Base-by-base conservation (phyloP, 2,797 vertebrate species). In the Cyclopterus lumpus region DNA sequence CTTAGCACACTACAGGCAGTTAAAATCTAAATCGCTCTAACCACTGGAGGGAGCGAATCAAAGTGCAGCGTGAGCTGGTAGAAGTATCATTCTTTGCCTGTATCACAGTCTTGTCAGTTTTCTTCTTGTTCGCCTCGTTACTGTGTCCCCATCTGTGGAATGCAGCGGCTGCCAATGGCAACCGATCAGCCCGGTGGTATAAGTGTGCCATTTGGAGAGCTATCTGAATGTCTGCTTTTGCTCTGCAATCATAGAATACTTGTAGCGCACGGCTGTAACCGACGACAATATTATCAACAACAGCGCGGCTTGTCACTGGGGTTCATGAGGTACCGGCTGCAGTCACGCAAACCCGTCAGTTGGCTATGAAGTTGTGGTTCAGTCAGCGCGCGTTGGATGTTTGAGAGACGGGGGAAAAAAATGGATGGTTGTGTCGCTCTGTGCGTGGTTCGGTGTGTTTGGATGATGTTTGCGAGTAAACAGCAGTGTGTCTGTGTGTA, bases 41-140 rank as follows among this genome's bases (percentile, higher is more conserved):
- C 95, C 95, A 93, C 94, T 94, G 93, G 92, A 91, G 94, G 93
- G 93, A 95, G 90, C 69, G 79, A 95, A 96, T 97, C 96, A 97
- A 96, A 96, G 95, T 88, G 83, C 88, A 80, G 88, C 86, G 85
- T 85, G 86, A 93, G 93, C 92, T 66, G 91, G 93, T 93, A 93
- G 92, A 95, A 93, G 89, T 90, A 86, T 77, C 64, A 75, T 78
- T 86, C 73, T 54, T 88, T 89, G 86, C 87, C 87, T 32, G 82
- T 92, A 95, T 96, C 94, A 94, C 84, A 93, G 90, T 90, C 93
- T 93, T 94, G 92, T 95, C 94, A 95, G 94, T 93, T 93, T 93
- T 91, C 93, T 88, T 94, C 94, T 94, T 95, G 93, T 94, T 96
- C 92, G 73, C 63, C 87, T 92, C 65, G 83, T 94, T 86, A 91